Base-by-base conservation (phyloP, 2,113 vertebrate genomes). In the Ahaetulla prasina region DNA sequence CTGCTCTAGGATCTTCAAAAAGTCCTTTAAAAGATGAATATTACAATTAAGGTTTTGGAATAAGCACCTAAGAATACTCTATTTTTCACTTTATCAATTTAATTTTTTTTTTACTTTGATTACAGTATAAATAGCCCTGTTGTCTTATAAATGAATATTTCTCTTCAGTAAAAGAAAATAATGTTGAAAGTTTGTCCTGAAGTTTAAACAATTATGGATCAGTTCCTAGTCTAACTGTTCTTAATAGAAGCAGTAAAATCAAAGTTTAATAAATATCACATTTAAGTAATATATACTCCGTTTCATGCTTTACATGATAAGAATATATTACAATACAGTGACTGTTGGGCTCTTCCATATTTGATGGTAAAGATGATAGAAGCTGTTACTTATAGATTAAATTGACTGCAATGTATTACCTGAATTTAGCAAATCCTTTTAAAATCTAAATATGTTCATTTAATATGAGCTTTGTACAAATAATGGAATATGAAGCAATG, bases 1-100 rank as follows among this genome's bases (percentile, higher is more conserved):
- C n/a, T n/a, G n/a, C 85, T 94, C 92, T 92, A 90, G 94, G 90
- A 95, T 88, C 3, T 1, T 94, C 95, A 96, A 95, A 94, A 97
- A 95, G 94, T 92, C 93, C 68, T 92, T 92, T 85, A 96, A 92
- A 52, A 93, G 89, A 54, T 4, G 0, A 87, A 90, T 90, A 91
- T 91, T 92, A 94, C 94, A 93, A 90, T 52, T 89, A 93, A 95
- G 74, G 85, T 92, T 95, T 95, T 92, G 94, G 55, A 95, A 92
- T 92, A 94, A 0, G 1, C 47, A 49, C 94, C 88, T 94, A 92
- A 52, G 88, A 87, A 94, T 94, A 50, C 93, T 80, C 94, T 93
- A 2, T 95, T 95, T 94, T 93, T 90, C 39, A 53, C n/a, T 10
- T 45, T 74, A 55, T 87, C 18, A 52, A 88, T 6, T 91, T n/a